Evolutionary conservation across 2,113 vertebrate genomes (phyloP).

Genomic region (Microcebus jonahi): DNA sequence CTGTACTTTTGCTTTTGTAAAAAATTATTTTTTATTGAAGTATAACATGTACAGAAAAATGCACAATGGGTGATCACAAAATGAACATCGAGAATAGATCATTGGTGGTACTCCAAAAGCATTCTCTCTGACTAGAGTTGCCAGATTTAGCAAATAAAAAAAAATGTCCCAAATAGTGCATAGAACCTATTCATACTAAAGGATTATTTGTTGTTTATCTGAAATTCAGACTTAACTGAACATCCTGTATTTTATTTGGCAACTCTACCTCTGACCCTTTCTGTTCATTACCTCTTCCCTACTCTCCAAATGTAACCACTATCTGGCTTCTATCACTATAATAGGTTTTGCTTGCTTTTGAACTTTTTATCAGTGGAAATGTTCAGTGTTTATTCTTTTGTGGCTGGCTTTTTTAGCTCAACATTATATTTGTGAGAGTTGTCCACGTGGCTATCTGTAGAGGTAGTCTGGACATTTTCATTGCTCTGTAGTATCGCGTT

Average conservation of each 20-base stretch:
- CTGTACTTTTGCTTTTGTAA: slow-evolving; percentile 22
- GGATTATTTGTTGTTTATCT: slow-evolving; percentile 21
- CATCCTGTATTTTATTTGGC: slow-evolving; percentile 18
- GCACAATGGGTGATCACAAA: not conserved
- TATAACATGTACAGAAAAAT: not conserved
- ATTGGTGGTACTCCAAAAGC: not conserved
- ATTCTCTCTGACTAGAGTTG: not conserved
- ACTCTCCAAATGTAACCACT: not conserved
- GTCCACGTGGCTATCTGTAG: not conserved
- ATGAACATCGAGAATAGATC: not conserved
- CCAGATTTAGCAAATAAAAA: slow-evolving; percentile 42
- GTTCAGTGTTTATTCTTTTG: not conserved
- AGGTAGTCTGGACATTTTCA: not conserved
- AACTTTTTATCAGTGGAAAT: slow-evolving; percentile 27
- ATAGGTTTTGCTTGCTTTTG: slow-evolving; percentile 38
- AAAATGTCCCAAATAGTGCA: slow-evolving; percentile 38
- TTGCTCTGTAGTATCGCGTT: slow-evolving; percentile 7
- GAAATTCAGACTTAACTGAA: slow-evolving; percentile 49
- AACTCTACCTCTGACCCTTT: not conserved
- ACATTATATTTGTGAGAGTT: slow-evolving; percentile 27
- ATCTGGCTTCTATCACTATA: not conserved
- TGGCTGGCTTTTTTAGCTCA: slow-evolving; percentile 23
- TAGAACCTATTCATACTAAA: not conserved
- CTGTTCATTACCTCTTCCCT: not conserved
- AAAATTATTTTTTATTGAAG: not conserved